Conservation (phyloP, 2,113 vertebrate genomes). For the Verasper variegatus region DNA sequence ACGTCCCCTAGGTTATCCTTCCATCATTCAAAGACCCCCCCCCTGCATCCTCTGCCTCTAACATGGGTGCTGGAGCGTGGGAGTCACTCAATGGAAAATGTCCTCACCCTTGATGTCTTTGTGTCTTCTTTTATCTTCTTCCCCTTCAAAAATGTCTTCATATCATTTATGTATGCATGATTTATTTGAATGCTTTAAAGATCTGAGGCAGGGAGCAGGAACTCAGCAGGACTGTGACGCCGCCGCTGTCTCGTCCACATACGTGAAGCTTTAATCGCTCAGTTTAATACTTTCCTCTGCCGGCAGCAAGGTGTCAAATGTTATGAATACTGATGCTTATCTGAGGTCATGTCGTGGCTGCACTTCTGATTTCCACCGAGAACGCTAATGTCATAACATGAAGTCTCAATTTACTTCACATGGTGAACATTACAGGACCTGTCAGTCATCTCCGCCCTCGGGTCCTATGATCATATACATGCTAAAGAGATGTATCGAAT, state of each 20-base stretch:
- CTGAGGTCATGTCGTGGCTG: background rate
- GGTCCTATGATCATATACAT: background rate
- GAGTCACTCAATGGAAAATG: constrained; percentile 43
- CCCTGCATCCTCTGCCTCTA: constrained; percentile 1
- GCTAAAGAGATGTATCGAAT: constrained; percentile 5
- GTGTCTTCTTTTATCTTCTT: background rate
- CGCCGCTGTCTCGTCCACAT: constrained; percentile 21
- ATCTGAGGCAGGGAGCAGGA: constrained; percentile 55
- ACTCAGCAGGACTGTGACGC: constrained; percentile 5
- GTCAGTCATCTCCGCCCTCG: background rate
- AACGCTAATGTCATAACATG: background rate
- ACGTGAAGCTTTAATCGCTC: background rate
- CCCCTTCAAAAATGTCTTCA: constrained; percentile 34
- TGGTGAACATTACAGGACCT: constrained; percentile 5
- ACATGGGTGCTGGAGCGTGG: constrained; percentile 31
- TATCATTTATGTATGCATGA: constrained; percentile 27
- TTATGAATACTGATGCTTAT: background rate
- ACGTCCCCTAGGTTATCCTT: constrained; percentile 9
- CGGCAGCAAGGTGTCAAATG: background rate
- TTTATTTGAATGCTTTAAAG: constrained; percentile 51
- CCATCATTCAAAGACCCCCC: constrained; percentile 23
- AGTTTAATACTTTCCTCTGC: background rate
- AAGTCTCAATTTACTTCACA: constrained; percentile 4
- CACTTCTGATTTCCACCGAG: background rate
- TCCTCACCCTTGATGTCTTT: constrained; percentile 44